Evolutionary conservation across 2,113 vertebrate genomes (phyloP).

Genomic region (Salvator merianae): DNA sequence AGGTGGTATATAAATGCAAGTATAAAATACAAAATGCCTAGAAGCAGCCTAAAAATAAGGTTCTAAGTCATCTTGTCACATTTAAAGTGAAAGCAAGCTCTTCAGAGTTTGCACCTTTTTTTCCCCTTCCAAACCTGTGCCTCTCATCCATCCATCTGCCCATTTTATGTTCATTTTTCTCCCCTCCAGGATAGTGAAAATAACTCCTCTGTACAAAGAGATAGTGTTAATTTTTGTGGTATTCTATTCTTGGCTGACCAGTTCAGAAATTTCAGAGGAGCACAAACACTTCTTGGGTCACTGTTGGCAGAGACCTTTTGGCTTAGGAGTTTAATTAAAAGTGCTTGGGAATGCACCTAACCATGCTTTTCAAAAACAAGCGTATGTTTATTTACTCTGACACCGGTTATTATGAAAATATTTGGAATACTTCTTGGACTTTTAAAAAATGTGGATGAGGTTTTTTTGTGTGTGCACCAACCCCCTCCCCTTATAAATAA

Average conservation of each 20-base stretch:
- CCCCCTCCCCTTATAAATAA: no score
- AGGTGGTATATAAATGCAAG: no score
- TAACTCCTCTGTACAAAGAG: background rate
- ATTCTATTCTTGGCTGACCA: slow-evolving; percentile 15
- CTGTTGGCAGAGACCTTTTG: background rate
- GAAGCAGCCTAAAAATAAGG: background rate
- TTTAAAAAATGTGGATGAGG: background rate
- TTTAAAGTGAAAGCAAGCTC: background rate
- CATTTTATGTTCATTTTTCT: background rate
- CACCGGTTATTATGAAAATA: background rate
- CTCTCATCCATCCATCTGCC: background rate
- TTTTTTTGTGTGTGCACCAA: no score
- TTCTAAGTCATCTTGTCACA: background rate
- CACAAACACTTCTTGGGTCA: slow-evolving; percentile 23
- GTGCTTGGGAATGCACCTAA: background rate
- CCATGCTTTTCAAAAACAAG: background rate
- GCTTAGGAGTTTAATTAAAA: slow-evolving; percentile 17
- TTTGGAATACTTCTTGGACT: background rate
- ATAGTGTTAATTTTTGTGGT: background rate
- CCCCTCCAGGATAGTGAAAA: background rate
- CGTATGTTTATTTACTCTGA: background rate
- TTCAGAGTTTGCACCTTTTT: background rate
- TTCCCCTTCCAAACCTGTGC: background rate
- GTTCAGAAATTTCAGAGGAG: slow-evolving; percentile 10
- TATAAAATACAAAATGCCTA: no score